Conservation (phyloP, 2,797 vertebrate genomes). For the Poeciliopsis turneri region DNA sequence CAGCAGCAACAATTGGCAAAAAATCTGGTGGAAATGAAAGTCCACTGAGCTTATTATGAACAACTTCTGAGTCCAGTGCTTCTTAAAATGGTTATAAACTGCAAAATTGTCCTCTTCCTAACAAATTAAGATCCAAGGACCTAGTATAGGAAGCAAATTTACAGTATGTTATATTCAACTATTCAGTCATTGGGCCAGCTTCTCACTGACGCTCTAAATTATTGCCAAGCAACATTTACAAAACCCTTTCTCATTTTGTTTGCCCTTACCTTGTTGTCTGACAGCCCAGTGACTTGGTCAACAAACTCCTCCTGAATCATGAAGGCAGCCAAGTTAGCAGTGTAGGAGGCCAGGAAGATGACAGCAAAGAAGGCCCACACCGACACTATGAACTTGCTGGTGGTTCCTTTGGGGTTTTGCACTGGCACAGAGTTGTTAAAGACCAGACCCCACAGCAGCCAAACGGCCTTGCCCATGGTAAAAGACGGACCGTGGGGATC, state of each 20-base stretch:
- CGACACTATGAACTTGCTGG: conserved; percentile 98
- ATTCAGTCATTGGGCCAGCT: neutral
- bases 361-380: conserved; percentile 99
- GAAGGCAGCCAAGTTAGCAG: conserved; percentile 97
- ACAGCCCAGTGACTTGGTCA: conserved; percentile 97
- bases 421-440: conserved; percentile 99
- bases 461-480: conserved; percentile 96
- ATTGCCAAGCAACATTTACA: neutral
- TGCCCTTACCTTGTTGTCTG: conserved; percentile 92
- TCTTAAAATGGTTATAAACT: no score
- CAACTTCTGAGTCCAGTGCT: no score
- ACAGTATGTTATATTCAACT: neutral
- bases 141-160: neutral
- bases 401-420: conserved; percentile 96
- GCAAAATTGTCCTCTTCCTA: neutral
- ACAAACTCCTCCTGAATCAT: conserved; percentile 99
- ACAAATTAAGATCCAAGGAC: neutral
- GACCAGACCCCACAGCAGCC: conserved; percentile 98
- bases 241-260: neutral
- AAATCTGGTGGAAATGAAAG: no score
- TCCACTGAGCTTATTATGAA: no score
- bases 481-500: conserved; percentile 97
- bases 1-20: no score
- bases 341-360: conserved; percentile 98
- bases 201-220: neutral